Evolutionary conservation across 2,113 vertebrate species (phyloP), one percentile per base, ranked within the genome.

Genomic region (Setophaga petechia): DNA sequence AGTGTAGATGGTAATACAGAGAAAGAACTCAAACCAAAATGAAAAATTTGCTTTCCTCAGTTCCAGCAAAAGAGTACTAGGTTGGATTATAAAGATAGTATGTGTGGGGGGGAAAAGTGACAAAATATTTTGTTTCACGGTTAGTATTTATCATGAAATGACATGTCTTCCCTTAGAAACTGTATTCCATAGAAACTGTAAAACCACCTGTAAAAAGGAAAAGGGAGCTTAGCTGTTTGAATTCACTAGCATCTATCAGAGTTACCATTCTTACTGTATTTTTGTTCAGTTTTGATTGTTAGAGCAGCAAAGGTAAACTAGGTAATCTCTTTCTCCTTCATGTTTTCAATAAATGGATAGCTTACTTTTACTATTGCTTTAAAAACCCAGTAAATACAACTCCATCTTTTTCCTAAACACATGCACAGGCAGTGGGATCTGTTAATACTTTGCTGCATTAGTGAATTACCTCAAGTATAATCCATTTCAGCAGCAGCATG

Each of bases 101-200:
- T 54, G 57, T 68, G 77, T 74, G 30, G 15, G 59, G 73, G 78
- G 73, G 4, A 3, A 5, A 85, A 72, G 33, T 90, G 92, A 84
- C 92, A 92, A 83, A 96, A 95, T 96, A 96, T 94, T 96, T 90
- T 89, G 73, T 92, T 59, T 81, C 80, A 52, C 11, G 11, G 65
- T 84, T 95, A 89, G 80, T 90, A 92, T 96, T 93, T 89, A 82
- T 90, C 73, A 39, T 65, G 58, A 94, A 90, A 81, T 96, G 90
- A 93, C 76, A 31, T 21, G 37, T 87, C 88, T 96, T 96, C 44
- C 37, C 85, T 86, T 81, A 88, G 87, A 92, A 95, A 88, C 91
- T 74, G 37, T 62, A 49, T 82, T 87, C 71, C 41, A 37, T 66
- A 75, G 79, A 95, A 92, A 83, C 81, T 91, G 28, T 89, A 82